Conservation (phyloP, 2,113 vertebrate genomes). For the Prunella himalayana region DNA sequence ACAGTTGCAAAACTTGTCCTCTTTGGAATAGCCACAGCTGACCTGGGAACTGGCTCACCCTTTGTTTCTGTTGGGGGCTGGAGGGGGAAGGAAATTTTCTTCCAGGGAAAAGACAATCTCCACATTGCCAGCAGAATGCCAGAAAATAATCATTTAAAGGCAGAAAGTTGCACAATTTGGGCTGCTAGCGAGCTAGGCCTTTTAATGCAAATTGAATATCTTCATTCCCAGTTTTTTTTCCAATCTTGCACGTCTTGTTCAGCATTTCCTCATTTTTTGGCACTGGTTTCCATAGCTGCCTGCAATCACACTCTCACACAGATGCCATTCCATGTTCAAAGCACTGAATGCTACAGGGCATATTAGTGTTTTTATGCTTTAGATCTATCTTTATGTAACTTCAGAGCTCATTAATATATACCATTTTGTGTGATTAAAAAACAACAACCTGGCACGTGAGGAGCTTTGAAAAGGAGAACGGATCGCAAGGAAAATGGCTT, state of each 20-base stretch:
- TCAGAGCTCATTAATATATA: slow-evolving; percentile 62
- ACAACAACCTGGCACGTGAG: slow-evolving; percentile 9
- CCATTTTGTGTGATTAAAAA: slow-evolving; percentile 56
- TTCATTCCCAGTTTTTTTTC: slow-evolving; percentile 10
- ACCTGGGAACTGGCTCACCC: not conserved
- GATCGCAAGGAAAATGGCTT: not conserved
- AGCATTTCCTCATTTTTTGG: slow-evolving; percentile 24
- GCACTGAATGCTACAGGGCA: slow-evolving; percentile 39
- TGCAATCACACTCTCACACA: slow-evolving; percentile 27
- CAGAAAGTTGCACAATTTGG: not conserved
- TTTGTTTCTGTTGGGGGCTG: not conserved
- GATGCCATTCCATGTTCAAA: slow-evolving; percentile 49
- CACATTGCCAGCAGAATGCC: not conserved
- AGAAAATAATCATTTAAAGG: not conserved
- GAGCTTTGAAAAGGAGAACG: slow-evolving; percentile 26
- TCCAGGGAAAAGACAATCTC: not conserved
- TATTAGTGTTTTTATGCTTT: slow-evolving; percentile 36
- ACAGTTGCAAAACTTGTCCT: not conserved
- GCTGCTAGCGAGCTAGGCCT: not conserved
- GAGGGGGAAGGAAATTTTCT: not conserved
- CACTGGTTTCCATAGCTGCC: slow-evolving; percentile 45
- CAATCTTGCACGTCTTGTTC: not conserved
- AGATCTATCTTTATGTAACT: slow-evolving; percentile 48
- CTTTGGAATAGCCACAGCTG: not conserved
- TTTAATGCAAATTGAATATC: slow-evolving; percentile 22